Percentiles rank a stretch among this genome's conserved stretches.
Conservation (phyloP, 2,888 invertebrate species). For the Frankliniella intonsa region DNA sequence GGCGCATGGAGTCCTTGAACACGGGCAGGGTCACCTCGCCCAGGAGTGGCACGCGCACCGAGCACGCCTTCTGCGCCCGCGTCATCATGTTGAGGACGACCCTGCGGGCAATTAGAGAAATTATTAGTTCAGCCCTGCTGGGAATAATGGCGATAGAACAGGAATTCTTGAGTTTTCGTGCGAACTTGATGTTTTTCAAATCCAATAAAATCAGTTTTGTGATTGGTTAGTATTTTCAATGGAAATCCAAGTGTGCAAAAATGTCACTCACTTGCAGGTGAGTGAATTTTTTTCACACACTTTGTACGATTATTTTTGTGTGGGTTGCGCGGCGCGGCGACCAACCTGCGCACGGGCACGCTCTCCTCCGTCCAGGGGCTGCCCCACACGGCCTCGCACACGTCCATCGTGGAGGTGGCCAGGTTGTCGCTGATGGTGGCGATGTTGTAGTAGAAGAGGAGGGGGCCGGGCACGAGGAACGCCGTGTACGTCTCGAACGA, state of each 20-base stretch:
- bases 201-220: too few species aligned
- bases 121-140: too few species aligned
- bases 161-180: too few species aligned
- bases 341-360: background rate
- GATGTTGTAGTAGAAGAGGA: constrained; percentile 19
- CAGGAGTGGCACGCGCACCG: background rate
- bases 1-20: background rate
- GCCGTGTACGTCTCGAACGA: background rate
- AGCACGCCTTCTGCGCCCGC: constrained; percentile 1
- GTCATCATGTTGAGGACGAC: constrained; percentile 14
- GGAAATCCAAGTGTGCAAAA: too few species aligned
- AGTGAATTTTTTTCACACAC: too few species aligned
- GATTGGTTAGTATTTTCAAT: too few species aligned
- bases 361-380: background rate
- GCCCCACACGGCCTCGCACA: background rate
- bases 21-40: background rate
- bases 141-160: too few species aligned
- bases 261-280: too few species aligned
- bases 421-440: background rate
- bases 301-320: too few species aligned
- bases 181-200: too few species aligned
- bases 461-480: background rate
- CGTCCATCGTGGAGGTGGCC: background rate
- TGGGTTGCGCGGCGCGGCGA: background rate
- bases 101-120: background rate